A percentile compares a stretch with the other conserved stretches of the same genome.
Conservation (phyloP, 1,140 invertebrate species). For the Phocides pigmalion region DNA sequence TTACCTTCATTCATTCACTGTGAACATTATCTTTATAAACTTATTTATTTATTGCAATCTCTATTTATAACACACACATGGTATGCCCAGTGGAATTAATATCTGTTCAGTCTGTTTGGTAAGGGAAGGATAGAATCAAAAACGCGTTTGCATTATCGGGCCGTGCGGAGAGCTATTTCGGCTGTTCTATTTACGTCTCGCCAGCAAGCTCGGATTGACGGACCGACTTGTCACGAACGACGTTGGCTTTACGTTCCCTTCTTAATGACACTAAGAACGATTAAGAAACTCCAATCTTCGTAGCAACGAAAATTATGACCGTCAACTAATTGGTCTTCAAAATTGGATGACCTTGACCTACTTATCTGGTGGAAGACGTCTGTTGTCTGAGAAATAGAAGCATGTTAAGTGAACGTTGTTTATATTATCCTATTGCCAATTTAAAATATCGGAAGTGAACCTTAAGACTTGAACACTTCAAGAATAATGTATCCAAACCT, state of each 20-base stretch:
- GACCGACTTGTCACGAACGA: conserved; percentile 75
- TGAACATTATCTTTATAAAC: conserved; percentile 39
- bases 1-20: conserved; percentile 38
- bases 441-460: conserved; percentile 16
- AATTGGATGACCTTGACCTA: conserved; percentile 74
- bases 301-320: conserved; percentile 26
- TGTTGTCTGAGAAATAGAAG: conserved; percentile 12
- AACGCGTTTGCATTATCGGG: conserved; percentile 79
- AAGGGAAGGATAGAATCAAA: conserved; percentile 75
- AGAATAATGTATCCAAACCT: background rate
- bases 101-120: conserved; percentile 49
- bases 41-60: conserved; percentile 35
- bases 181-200: conserved; percentile 75
- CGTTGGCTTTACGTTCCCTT: conserved; percentile 59
- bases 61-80: conserved; percentile 37
- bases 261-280: conserved; percentile 51
- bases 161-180: conserved; percentile 78
- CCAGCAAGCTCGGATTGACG: conserved; percentile 80
- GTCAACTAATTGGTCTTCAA: conserved; percentile 15
- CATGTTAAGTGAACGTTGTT: conserved; percentile 16
- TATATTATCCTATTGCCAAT: conserved; percentile 15
- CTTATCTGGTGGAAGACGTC: conserved; percentile 43
- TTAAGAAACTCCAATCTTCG: conserved; percentile 41
- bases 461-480: conserved; percentile 12
- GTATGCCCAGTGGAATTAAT: conserved; percentile 38